Conservation (phyloP, 1,140 invertebrate genomes). For the Lamellibrachia luymesi region DNA sequence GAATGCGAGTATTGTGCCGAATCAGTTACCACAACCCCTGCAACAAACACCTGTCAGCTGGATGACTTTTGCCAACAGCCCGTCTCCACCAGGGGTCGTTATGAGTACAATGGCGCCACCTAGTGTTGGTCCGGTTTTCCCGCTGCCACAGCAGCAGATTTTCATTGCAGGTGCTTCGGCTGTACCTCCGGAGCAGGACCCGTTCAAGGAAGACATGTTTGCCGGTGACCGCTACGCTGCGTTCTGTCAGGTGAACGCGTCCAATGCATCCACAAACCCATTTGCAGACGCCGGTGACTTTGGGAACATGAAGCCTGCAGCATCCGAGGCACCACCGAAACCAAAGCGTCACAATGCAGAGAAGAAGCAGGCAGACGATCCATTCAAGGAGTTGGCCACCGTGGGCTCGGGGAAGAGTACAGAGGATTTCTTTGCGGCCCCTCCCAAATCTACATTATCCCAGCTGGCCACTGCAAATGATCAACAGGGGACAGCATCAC, state of each 20-base stretch:
- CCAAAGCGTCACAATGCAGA: neutral
- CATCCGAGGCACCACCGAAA: neutral
- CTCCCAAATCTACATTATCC: neutral
- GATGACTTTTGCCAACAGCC: neutral
- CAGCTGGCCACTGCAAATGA: neutral
- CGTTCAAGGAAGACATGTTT: neutral
- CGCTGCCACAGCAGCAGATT: neutral
- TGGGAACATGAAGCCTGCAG: neutral
- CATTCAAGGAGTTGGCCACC: neutral
- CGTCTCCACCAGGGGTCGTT: neutral
- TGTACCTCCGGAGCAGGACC: neutral
- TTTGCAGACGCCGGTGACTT: neutral
- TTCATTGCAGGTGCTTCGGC: neutral
- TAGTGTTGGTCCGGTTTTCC: neutral
- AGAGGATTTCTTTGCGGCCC: neutral
- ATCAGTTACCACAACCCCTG: neutral
- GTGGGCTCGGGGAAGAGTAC: neutral
- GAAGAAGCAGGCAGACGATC: neutral
- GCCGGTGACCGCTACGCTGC: neutral
- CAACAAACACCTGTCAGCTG: neutral
- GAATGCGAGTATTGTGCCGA: neutral
- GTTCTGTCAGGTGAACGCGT: neutral
- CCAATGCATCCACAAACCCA: neutral
- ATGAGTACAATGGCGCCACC: neutral
- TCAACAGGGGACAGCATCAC: neutral